Conservation (phyloP, 1,140 invertebrate species). For the Armadillidium nasatum region DNA sequence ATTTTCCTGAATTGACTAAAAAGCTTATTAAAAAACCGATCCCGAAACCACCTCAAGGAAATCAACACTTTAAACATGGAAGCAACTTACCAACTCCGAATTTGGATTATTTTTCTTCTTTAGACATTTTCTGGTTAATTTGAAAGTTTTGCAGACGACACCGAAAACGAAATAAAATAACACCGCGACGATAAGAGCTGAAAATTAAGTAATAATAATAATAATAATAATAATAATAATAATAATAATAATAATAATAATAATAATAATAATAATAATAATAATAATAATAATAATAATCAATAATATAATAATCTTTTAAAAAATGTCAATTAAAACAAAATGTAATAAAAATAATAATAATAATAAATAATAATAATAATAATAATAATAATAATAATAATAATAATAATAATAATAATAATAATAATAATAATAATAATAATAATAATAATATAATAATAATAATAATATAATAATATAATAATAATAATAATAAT, state of each 20-base stretch:
- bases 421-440: conserved; percentile 24
- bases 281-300: neutral
- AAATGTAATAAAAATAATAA: too few relatives aligned
- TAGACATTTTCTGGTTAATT: too few relatives aligned
- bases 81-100: too few relatives aligned
- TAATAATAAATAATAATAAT: neutral
- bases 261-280: conserved; percentile 8
- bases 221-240: too few relatives aligned
- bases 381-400: neutral
- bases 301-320: too few relatives aligned
- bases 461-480: neutral
- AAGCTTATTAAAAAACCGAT: too few relatives aligned
- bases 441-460: conserved; percentile 18
- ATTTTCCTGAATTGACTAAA: too few relatives aligned
- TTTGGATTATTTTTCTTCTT: too few relatives aligned
- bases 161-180: neutral
- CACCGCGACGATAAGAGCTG: neutral
- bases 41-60: too few relatives aligned
- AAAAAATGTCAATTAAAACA: too few relatives aligned
- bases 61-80: too few relatives aligned
- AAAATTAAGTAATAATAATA: neutral
- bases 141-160: neutral
- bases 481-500: too few relatives aligned
- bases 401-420: conserved; percentile 22
- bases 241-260: neutral